Evolutionary conservation across 2,113 vertebrate species (phyloP).

Genomic region (Sebastes schlegelii): DNA sequence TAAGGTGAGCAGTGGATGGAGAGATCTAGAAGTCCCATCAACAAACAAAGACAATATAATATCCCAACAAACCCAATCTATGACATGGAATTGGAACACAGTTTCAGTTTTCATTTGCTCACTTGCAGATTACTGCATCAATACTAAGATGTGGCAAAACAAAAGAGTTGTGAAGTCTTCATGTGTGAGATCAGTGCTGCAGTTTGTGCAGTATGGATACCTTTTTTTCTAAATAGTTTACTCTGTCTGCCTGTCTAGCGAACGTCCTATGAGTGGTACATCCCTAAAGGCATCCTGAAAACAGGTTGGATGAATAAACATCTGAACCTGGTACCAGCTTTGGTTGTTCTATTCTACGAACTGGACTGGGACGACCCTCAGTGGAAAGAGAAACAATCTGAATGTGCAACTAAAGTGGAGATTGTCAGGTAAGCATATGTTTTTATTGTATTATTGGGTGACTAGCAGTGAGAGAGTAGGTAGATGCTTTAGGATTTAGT

Average conservation of each 20-base stretch:
- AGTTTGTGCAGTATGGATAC: background rate
- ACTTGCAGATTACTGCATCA: background rate
- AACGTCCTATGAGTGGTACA: conserved; percentile 98
- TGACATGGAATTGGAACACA: background rate
- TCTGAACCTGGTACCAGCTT: conserved; percentile 94
- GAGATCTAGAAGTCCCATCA: background rate
- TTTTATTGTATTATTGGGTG: background rate
- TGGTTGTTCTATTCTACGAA: conserved; percentile 98
- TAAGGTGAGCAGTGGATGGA: conserved; percentile 85
- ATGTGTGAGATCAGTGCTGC: background rate
- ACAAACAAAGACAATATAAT: background rate
- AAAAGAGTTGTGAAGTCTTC: background rate
- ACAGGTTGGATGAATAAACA: conserved; percentile 99
- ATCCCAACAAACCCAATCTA: background rate
- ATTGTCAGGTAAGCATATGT: conserved; percentile 91
- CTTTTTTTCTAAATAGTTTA: background rate
- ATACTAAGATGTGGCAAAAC: background rate
- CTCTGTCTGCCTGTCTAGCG: conserved; percentile 81
- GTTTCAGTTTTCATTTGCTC: background rate
- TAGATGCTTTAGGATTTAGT: background rate
- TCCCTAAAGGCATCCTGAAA: conserved; percentile 98
- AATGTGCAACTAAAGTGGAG: conserved; percentile 97
- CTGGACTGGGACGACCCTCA: conserved; percentile 98
- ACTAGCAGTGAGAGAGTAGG: background rate
- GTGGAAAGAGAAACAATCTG: conserved; percentile 97